phyloP scores from a whole-genome alignment of 2,113 vertebrate species.

The human region DNA sequence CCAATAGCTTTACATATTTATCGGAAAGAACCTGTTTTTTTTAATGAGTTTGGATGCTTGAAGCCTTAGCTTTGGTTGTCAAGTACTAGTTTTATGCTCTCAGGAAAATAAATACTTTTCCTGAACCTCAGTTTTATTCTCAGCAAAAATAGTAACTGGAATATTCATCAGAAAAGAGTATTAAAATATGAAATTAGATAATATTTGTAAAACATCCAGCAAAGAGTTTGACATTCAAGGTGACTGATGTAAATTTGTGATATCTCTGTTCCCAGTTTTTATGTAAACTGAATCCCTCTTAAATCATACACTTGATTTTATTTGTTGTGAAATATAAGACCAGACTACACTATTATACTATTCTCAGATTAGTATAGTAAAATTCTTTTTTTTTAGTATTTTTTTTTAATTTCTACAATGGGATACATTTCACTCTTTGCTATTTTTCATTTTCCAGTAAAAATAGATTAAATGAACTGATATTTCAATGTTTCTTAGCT shows the following conservation, averaged over 20 bases:
- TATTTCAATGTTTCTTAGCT: constrained; percentile 29
- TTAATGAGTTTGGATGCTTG: background rate
- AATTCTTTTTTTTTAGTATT: background rate
- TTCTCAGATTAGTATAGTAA: background rate
- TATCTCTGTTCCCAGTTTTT: background rate
- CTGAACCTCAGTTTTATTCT: background rate
- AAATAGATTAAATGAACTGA: background rate
- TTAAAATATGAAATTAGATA: background rate
- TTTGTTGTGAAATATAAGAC: background rate
- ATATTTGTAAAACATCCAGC: background rate
- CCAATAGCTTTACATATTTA: background rate
- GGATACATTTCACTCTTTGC: background rate
- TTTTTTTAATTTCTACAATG: background rate
- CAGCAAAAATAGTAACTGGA: background rate
- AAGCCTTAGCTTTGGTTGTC: background rate
- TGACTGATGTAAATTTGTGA: background rate
- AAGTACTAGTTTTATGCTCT: background rate
- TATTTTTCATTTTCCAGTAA: background rate
- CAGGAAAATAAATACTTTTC: background rate
- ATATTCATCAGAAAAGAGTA: background rate
- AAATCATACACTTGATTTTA: background rate
- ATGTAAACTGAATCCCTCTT: background rate
- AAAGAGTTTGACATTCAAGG: background rate
- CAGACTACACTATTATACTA: no score
- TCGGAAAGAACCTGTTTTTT: background rate